Evolutionary conservation across 2,888 invertebrate genomes (phyloP).

Genomic region (Hypomecis atomaria): DNA sequence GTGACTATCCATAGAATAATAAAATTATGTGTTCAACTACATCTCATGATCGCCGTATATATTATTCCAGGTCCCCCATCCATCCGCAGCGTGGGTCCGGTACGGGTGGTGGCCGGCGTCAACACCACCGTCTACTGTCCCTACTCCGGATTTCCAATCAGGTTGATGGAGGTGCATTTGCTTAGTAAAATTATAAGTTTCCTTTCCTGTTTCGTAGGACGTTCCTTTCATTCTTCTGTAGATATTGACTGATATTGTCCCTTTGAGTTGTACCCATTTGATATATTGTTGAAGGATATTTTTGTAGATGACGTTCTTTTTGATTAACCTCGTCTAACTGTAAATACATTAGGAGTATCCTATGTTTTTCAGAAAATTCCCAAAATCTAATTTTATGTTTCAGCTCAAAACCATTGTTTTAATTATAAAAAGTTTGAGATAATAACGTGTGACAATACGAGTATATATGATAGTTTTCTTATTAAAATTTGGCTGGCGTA

Average conservation of each 20-base stretch:
- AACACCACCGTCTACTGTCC: conserved; percentile 92
- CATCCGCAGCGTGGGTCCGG: conserved; percentile 88
- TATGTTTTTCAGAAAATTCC: no score
- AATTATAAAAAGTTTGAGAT: no score
- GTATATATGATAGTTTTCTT: no score
- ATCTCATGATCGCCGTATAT: background rate
- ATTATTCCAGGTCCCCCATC: conserved; percentile 87
- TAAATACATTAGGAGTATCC: no score
- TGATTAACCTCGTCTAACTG: background rate
- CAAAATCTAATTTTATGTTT: no score
- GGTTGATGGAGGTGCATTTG: conserved; percentile 85
- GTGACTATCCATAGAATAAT: no score
- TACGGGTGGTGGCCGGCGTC: conserved; percentile 91
- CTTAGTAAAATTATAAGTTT: conserved; percentile 83
- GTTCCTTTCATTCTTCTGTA: conserved; percentile 19
- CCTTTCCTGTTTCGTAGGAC: conserved; percentile 48
- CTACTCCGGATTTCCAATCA: conserved; percentile 94
- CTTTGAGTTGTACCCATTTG: conserved; percentile 21
- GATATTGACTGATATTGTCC: conserved; percentile 20
- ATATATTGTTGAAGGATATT: background rate
- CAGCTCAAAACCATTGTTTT: no score
- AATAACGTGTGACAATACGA: no score
- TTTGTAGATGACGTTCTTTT: background rate
- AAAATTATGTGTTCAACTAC: no score
- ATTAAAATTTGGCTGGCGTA: no score